Evolutionary conservation across 2,113 vertebrate species (phyloP).

Genomic region (Tyto alba): DNA sequence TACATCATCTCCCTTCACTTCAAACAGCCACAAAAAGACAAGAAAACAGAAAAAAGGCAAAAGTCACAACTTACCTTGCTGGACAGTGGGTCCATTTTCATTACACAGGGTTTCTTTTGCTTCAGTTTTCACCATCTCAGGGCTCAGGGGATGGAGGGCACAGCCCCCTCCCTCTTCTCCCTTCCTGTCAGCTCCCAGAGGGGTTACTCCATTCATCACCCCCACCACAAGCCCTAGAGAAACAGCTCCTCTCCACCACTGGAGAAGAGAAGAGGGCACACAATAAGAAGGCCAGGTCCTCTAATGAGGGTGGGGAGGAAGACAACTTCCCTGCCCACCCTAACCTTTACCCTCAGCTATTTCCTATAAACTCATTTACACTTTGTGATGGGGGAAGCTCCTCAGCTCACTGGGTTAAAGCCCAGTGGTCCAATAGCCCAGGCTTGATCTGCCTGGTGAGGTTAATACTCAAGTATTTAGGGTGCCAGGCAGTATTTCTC

Average conservation of each 20-base stretch:
- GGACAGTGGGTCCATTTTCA: background rate
- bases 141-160: background rate
- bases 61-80: background rate
- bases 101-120: background rate
- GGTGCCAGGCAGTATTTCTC: background rate
- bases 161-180: background rate
- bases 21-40: background rate
- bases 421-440: background rate
- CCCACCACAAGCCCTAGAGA: background rate
- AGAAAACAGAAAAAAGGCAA: background rate
- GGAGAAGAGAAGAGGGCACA: background rate
- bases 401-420: background rate
- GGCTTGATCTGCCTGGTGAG: too few species aligned
- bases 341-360: slow-evolving; percentile 5
- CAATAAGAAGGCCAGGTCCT: rapidly evolving
- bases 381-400: background rate
- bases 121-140: background rate
- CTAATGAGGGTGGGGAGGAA: background rate
- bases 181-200: background rate
- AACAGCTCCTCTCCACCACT: background rate
- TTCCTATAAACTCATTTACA: slow-evolving; percentile 22
- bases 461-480: background rate
- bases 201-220: background rate
- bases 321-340: background rate
- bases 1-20: rapidly evolving